Evolutionary conservation across 2,888 invertebrate species (phyloP).

Genomic region (Fragum sueziense): DNA sequence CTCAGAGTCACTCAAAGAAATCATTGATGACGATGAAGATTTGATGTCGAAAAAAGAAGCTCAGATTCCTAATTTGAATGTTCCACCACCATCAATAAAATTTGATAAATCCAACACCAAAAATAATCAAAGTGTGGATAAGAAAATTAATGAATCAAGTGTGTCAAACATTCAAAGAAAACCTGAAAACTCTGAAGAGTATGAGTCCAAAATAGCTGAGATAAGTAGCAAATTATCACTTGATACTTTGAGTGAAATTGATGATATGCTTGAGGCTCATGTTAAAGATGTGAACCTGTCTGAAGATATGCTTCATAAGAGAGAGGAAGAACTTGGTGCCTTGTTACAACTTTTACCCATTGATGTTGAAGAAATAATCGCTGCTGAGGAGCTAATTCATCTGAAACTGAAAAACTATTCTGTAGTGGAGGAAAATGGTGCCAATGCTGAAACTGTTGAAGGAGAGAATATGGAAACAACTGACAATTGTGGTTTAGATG

Average conservation of each 20-base stretch:
- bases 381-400: conserved; percentile 50
- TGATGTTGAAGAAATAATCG: conserved; percentile 51
- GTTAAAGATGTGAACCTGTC: conserved; percentile 46
- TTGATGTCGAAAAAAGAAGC: not conserved
- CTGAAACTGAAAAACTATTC: conserved; percentile 16
- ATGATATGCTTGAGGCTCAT: conserved; percentile 60
- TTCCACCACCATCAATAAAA: not conserved
- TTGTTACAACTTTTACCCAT: conserved; percentile 63
- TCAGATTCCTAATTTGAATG: not conserved
- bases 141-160: not conserved
- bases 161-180: not conserved
- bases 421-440: not conserved
- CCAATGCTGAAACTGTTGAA: too few relatives aligned
- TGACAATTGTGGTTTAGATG: too few relatives aligned
- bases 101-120: not conserved
- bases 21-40: too few relatives aligned
- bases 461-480: too few relatives aligned
- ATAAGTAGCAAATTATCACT: conserved; percentile 12
- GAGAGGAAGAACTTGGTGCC: conserved; percentile 66
- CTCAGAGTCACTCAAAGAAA: too few relatives aligned
- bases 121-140: not conserved
- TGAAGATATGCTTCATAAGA: conserved; percentile 40
- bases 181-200: not conserved
- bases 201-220: not conserved
- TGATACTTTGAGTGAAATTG: conserved; percentile 49